phyloP scores from a whole-genome alignment of 2,797 vertebrate species.

The Limosa lapponica region DNA sequence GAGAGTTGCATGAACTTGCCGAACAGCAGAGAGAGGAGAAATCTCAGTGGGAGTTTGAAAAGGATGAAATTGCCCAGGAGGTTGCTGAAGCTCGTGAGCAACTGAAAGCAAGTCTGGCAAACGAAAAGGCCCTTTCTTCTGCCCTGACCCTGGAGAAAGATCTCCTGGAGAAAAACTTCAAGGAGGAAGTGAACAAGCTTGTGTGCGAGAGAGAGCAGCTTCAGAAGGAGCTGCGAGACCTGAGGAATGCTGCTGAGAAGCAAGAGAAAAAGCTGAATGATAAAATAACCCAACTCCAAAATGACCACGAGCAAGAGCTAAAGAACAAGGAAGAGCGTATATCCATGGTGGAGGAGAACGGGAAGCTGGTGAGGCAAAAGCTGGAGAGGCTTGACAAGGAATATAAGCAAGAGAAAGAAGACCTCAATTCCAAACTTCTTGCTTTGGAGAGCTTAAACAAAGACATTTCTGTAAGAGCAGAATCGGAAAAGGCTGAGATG shows the following conservation, averaged over 20 bases:
- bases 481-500: conserved; percentile 74
- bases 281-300: conserved; percentile 81
- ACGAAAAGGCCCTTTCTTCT: conserved; percentile 67
- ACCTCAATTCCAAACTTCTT: conserved; percentile 69
- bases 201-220: conserved; percentile 79
- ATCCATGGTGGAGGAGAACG: conserved; percentile 65
- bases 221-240: conserved; percentile 78
- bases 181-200: conserved; percentile 76
- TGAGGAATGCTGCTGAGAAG: conserved; percentile 69
- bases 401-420: conserved; percentile 77
- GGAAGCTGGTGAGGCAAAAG: conserved; percentile 62
- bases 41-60: conserved; percentile 82
- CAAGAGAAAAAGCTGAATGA: conserved; percentile 78
- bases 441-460: conserved; percentile 73
- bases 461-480: conserved; percentile 68
- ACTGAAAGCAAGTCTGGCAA: conserved; percentile 70
- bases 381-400: conserved; percentile 77
- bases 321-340: conserved; percentile 72
- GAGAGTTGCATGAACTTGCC: conserved; percentile 75
- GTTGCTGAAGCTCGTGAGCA: conserved; percentile 65
- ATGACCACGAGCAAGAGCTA: conserved; percentile 74
- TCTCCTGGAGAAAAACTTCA: conserved; percentile 77
- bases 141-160: conserved; percentile 75
- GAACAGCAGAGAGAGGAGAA: conserved; percentile 79
- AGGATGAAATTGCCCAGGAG: conserved; percentile 78